Percentiles rank a stretch among this genome's conserved stretches.
These are phyloP conservation scores for Drosophila suzukii DNA, from an alignment of 1,140 invertebrate genomes.

Conservation along the genomic window DNA sequence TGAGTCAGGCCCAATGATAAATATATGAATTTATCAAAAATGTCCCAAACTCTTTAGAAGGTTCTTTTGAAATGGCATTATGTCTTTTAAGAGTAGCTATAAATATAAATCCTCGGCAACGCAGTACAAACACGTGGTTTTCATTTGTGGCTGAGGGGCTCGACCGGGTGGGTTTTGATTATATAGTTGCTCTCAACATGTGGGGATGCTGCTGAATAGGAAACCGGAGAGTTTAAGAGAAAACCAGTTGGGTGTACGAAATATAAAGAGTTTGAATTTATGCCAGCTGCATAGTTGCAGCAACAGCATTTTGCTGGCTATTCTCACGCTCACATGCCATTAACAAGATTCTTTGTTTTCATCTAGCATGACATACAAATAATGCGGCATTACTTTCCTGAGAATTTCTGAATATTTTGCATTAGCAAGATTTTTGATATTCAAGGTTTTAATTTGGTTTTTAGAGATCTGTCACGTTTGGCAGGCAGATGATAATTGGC, in stretches of 20 bases:
- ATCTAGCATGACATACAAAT: slow-evolving; percentile 5
- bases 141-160: slow-evolving; percentile 39
- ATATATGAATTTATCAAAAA: slow-evolving; percentile 2
- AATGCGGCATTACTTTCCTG: slow-evolving; percentile 19
- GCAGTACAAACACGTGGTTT: slow-evolving; percentile 54
- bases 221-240: slow-evolving; percentile 1
- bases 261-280: slow-evolving; percentile 11
- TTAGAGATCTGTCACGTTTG: slow-evolving; percentile 37
- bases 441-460: slow-evolving; percentile 29
- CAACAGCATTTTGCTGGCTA: slow-evolving; percentile 16
- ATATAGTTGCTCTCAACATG: slow-evolving; percentile 1
- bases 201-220: slow-evolving; percentile 38
- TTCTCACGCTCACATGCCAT: slow-evolving; percentile 16
- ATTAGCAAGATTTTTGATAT: slow-evolving; percentile 11
- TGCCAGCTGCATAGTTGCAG: slow-evolving; percentile 20
- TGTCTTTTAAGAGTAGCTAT: neutral
- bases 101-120: slow-evolving; percentile 9
- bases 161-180: slow-evolving; percentile 40
- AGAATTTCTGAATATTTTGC: slow-evolving; percentile 1
- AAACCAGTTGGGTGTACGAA: neutral
- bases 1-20: slow-evolving; percentile 14
- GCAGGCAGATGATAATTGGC: slow-evolving; percentile 25
- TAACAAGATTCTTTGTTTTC: slow-evolving; percentile 34
- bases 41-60: neutral
- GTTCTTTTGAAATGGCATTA: neutral